Evolutionary conservation across 2,797 vertebrate genomes (phyloP).

Genomic region (Psittacula derbiana): DNA sequence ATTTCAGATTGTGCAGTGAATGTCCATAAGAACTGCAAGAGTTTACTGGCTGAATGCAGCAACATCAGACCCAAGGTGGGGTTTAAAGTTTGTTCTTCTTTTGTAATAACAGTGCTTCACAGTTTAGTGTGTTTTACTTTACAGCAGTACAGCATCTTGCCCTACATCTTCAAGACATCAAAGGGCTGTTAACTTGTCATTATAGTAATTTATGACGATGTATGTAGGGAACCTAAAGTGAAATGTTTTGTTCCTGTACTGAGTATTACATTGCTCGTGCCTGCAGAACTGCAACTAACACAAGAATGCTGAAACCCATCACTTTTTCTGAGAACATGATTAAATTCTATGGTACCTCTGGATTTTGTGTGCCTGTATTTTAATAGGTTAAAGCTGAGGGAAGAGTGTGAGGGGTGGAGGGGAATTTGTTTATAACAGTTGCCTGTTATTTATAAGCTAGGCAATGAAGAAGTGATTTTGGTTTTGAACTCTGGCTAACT

Average conservation of each 20-base stretch:
- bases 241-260: neutral
- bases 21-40: slow-evolving; percentile 89
- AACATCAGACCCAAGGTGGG: slow-evolving; percentile 86
- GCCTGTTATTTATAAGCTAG: neutral
- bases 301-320: neutral
- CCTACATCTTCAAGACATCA: neutral
- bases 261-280: neutral
- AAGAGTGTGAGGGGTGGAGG: neutral
- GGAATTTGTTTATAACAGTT: neutral
- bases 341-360: neutral
- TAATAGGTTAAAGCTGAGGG: neutral
- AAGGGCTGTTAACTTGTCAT: neutral
- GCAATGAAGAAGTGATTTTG: neutral
- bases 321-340: neutral
- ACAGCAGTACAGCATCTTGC: neutral
- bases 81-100: neutral
- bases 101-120: neutral
- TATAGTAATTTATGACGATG: neutral
- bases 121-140: neutral
- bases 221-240: neutral
- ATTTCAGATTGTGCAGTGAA: slow-evolving; percentile 87
- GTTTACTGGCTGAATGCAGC: slow-evolving; percentile 87
- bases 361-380: neutral
- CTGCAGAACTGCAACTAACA: neutral
- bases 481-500: neutral